Evolutionary conservation across 2,888 invertebrate species (phyloP).

Genomic region (Meteorus colon): DNA sequence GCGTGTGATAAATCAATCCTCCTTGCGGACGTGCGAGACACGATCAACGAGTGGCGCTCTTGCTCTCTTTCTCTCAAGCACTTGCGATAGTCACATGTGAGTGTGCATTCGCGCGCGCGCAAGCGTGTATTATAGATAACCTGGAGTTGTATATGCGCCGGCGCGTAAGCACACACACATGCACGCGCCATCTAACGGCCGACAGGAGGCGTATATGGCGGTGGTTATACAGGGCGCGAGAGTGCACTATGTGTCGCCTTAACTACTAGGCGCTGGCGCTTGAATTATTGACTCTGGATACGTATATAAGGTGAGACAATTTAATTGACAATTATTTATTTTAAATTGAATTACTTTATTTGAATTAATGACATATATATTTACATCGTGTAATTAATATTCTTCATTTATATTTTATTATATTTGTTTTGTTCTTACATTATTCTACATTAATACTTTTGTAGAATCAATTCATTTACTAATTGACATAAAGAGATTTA

Average conservation of each 20-base stretch:
- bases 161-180: slow-evolving; percentile 46
- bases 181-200: slow-evolving; percentile 37
- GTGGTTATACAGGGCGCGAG: neutral
- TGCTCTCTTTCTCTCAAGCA: slow-evolving; percentile 20
- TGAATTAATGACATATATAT: neutral
- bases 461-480: slow-evolving; percentile 2
- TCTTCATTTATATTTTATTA: neutral
- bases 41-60: slow-evolving; percentile 59
- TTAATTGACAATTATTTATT: slow-evolving; percentile 15
- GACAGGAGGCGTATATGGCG: neutral
- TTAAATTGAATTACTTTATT: slow-evolving; percentile 11
- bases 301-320: neutral
- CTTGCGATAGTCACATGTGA: neutral
- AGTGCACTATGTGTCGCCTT: slow-evolving; percentile 5
- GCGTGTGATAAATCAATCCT: slow-evolving; percentile 71
- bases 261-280: slow-evolving; percentile 15
- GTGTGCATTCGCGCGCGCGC: slow-evolving; percentile 16
- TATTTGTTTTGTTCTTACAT: neutral
- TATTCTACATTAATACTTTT: neutral
- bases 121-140: slow-evolving; percentile 8
- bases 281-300: slow-evolving; percentile 1
- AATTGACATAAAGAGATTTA: slow-evolving; percentile 8
- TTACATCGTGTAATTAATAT: slow-evolving; percentile 5
- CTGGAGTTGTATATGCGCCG: slow-evolving; percentile 32
- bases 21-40: slow-evolving; percentile 64